These are phyloP conservation scores for Hesperophylax magnus DNA, from an alignment of 1,140 invertebrate species.

Conservation along the genomic window DNA sequence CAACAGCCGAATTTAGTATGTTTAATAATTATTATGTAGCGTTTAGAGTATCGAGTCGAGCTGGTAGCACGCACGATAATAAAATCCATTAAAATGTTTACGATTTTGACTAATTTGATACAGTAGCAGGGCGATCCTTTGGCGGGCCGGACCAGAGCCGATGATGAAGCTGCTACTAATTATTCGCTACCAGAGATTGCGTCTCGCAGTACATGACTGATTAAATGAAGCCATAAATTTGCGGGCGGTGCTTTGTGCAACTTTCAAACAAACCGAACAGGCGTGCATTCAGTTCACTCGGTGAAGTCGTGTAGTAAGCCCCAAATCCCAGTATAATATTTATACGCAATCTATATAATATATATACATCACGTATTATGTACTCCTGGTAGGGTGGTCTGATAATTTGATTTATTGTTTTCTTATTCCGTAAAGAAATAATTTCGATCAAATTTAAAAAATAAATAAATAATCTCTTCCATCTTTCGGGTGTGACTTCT, in stretches of 20 bases:
- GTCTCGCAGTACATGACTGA: constrained; percentile 1
- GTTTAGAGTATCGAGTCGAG: background rate
- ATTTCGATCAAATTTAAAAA: no score
- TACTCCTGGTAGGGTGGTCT: no score
- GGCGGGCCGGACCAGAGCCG: background rate
- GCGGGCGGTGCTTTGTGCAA: constrained; percentile 35
- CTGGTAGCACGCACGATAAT: background rate
- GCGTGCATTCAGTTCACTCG: background rate
- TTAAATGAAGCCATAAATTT: constrained; percentile 42
- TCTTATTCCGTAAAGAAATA: no score
- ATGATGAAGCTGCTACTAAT: constrained; percentile 25
- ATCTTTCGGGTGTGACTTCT: no score
- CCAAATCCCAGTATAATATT: no score
- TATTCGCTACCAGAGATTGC: constrained; percentile 17
- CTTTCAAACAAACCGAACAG: constrained; percentile 23
- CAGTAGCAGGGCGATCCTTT: background rate
- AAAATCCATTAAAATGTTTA: constrained; percentile 6
- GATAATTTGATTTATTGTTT: no score
- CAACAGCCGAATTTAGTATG: no score
- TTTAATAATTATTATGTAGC: no score
- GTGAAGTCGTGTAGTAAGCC: no score
- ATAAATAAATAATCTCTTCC: no score
- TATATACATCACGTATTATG: no score
- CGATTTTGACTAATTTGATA: constrained; percentile 22
- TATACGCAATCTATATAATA: no score